phyloP scores from a whole-genome alignment of 2,113 vertebrate genomes.

The Copsychus sechellarum region DNA sequence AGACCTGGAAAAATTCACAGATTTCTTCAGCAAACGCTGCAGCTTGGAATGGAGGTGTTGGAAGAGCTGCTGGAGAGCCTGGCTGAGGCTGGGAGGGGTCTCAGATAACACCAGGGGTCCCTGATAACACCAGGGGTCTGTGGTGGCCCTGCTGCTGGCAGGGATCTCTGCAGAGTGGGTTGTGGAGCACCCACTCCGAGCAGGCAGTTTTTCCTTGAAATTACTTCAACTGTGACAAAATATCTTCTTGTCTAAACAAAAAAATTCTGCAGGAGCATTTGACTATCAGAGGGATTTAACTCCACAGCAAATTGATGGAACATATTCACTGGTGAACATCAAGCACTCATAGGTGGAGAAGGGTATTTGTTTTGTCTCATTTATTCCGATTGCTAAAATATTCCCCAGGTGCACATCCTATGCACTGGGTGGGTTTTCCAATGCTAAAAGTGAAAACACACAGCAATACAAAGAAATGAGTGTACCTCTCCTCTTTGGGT shows the following conservation, averaged over 20 bases:
- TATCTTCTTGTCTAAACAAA: background rate
- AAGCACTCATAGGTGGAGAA: background rate
- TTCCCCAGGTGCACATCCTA: background rate
- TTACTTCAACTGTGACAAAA: background rate
- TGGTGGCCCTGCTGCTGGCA: background rate
- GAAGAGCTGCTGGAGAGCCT: background rate
- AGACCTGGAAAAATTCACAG: background rate
- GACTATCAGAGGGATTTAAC: background rate
- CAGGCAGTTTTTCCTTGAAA: background rate
- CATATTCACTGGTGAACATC: background rate
- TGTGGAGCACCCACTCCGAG: background rate
- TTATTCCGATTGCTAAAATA: constrained; percentile 10
- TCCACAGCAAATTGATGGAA: background rate
- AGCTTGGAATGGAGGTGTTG: background rate
- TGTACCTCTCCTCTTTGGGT: background rate
- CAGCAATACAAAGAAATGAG: background rate
- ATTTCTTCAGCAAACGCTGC: background rate
- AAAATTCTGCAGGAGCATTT: background rate
- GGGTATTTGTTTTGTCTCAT: constrained; percentile 25
- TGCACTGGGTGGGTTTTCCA: background rate
- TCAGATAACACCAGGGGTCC: background rate
- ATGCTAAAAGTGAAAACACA: background rate
- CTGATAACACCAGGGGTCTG: background rate
- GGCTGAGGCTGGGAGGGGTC: background rate
- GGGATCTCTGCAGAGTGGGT: background rate